phyloP scores from a whole-genome alignment of 2,113 vertebrate genomes.

The Rhizomys pruinosus region DNA sequence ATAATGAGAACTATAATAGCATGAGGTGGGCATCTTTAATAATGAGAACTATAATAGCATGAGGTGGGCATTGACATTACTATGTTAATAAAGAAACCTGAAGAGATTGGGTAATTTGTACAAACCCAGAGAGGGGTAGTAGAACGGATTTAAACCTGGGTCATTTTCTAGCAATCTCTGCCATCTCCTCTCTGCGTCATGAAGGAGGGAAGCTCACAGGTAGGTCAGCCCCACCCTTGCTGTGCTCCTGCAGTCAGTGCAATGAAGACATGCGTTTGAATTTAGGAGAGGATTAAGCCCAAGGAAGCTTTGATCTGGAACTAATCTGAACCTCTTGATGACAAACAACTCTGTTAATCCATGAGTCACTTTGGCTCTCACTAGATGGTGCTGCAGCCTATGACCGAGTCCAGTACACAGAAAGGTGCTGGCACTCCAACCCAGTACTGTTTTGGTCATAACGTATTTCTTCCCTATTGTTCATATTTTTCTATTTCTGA shows the following conservation, averaged over 20 bases:
- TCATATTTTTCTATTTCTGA: not conserved
- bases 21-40: not conserved
- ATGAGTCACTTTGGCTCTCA: conserved; percentile 50
- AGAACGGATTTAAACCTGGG: not conserved
- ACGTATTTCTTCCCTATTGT: not conserved
- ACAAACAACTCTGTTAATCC: conserved; percentile 37
- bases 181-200: not conserved
- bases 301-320: conserved; percentile 29
- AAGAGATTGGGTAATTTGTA: not conserved
- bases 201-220: not conserved
- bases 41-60: not conserved
- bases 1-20: not conserved
- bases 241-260: not conserved
- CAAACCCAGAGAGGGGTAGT: not conserved
- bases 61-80: not conserved
- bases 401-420: not conserved
- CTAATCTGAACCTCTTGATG: not conserved
- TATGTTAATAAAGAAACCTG: conserved; percentile 2
- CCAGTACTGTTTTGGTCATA: not conserved
- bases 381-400: conserved; percentile 71
- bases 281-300: not conserved
- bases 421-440: conserved; percentile 16
- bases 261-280: not conserved
- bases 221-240: not conserved
- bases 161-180: not conserved